These are phyloP conservation scores for Urocitellus parryii DNA, from an alignment of 2,113 vertebrate genomes.

Conservation along the genomic window DNA sequence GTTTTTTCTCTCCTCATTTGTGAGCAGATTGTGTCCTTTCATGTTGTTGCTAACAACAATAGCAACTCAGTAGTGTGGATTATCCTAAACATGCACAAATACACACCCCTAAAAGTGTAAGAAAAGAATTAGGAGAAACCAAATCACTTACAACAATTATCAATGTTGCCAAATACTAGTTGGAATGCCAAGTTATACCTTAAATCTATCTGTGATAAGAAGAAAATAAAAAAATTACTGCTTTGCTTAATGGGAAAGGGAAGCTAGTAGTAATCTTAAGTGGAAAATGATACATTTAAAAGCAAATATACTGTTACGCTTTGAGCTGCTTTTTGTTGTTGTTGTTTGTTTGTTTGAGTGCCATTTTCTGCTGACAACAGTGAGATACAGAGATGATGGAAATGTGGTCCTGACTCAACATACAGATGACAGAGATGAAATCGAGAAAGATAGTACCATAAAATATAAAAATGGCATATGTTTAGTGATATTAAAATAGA, in stretches of 20 bases:
- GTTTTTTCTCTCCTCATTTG: background rate
- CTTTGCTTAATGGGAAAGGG: constrained; percentile 18
- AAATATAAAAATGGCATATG: background rate
- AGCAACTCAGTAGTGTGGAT: too few species aligned
- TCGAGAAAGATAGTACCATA: background rate
- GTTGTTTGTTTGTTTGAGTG: background rate
- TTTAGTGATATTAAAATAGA: background rate
- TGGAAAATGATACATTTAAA: constrained; percentile 37
- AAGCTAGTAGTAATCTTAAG: background rate
- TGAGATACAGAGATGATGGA: background rate
- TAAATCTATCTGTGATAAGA: background rate
- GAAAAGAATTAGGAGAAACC: too few species aligned
- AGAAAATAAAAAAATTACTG: constrained; percentile 21
- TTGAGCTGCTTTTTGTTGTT: background rate
- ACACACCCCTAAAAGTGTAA: too few species aligned
- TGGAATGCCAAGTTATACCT: background rate
- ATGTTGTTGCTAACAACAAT: too few species aligned
- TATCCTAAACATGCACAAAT: too few species aligned
- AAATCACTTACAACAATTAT: too few species aligned
- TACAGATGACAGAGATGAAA: background rate
- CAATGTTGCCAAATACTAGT: background rate
- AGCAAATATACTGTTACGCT: background rate
- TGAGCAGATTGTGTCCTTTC: too few species aligned
- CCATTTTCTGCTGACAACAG: constrained; percentile 31
- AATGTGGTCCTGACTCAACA: background rate